Conservation (phyloP, 2,113 vertebrate species). For the Neoarius graeffei region DNA sequence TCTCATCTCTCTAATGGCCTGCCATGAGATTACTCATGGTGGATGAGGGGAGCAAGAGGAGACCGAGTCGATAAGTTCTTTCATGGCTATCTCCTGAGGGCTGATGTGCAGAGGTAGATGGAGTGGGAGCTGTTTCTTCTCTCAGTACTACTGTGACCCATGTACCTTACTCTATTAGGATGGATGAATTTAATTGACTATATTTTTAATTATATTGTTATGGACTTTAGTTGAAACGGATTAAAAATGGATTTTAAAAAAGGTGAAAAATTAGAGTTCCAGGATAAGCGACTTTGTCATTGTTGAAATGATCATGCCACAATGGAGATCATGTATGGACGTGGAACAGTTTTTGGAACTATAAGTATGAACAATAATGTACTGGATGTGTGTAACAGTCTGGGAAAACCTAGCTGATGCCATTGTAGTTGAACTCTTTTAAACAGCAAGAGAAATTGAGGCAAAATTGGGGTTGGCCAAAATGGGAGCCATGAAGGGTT, state of each 20-base stretch:
- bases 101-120: constrained; percentile 4
- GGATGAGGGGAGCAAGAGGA: not conserved
- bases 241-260: not conserved
- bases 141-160: not conserved
- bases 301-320: not conserved
- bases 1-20: constrained; percentile 52
- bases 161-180: not conserved
- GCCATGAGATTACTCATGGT: constrained; percentile 51
- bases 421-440: not conserved
- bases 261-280: not conserved
- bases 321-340: not conserved
- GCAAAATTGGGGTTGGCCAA: not conserved
- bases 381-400: not conserved
- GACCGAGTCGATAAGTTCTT: constrained; percentile 34
- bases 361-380: not conserved
- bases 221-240: not conserved
- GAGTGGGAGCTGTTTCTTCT: not conserved
- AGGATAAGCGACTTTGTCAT: not conserved
- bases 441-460: not conserved
- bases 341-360: not conserved
- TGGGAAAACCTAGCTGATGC: not conserved
- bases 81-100: constrained; percentile 18
- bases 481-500: not conserved
- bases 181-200: not conserved
- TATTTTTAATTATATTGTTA: not conserved